Evolutionary conservation across 2,113 vertebrate genomes (phyloP).

Genomic region (Empidonax traillii): DNA sequence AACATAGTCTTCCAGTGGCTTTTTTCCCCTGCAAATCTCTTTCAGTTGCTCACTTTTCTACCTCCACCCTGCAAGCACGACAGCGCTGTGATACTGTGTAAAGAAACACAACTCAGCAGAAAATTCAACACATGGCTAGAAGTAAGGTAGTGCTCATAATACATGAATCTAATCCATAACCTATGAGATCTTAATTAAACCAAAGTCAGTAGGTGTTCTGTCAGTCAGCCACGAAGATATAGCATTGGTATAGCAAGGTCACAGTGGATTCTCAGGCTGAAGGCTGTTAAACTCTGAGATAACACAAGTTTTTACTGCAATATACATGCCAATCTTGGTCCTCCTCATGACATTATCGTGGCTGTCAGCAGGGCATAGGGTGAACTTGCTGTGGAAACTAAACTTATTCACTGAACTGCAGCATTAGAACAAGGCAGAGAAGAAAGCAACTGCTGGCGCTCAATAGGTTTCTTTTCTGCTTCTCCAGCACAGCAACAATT

Average conservation of each 20-base stretch:
- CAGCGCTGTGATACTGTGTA: neutral
- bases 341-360: neutral
- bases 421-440: neutral
- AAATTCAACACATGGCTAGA: neutral
- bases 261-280: neutral
- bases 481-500: neutral
- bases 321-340: no score
- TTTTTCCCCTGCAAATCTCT: neutral
- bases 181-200: neutral
- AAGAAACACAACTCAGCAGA: neutral
- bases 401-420: neutral
- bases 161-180: neutral
- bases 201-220: neutral
- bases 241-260: neutral
- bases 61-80: no score
- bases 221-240: neutral
- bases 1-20: neutral
- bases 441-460: neutral
- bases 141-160: neutral
- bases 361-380: fast-evolving
- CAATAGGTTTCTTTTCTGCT: neutral
- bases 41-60: neutral
- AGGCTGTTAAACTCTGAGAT: neutral
- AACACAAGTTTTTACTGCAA: neutral
- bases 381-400: neutral